Percentiles rank a stretch among this genome's conserved stretches.
phyloP scores from a whole-genome alignment of 1,140 invertebrate genomes.

The Saccostrea echinata region DNA sequence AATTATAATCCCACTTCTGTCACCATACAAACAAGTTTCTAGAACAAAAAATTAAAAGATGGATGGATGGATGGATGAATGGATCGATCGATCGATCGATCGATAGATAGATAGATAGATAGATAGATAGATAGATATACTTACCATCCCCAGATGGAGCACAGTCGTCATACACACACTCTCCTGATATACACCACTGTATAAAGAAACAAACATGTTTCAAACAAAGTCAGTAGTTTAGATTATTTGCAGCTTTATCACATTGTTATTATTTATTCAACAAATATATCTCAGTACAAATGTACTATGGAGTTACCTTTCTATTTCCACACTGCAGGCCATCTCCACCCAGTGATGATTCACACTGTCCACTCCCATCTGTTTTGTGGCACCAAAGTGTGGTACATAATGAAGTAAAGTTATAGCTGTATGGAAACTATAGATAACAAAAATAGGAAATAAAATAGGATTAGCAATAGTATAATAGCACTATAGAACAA shows the following conservation, averaged over 20 bases:
- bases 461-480: too few relatives aligned
- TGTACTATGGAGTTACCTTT: conserved; percentile 59
- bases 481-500: too few relatives aligned
- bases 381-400: conserved; percentile 67
- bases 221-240: too few relatives aligned
- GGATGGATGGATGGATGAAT: too few relatives aligned
- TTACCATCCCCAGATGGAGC: conserved; percentile 51
- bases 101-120: background rate
- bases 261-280: too few relatives aligned
- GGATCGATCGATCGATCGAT: background rate
- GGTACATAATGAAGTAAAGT: conserved; percentile 63
- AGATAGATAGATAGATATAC: background rate
- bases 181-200: conserved; percentile 62
- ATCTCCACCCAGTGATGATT: conserved; percentile 58
- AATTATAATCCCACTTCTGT: background rate
- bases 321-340: conserved; percentile 69
- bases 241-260: too few relatives aligned
- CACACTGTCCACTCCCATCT: conserved; percentile 54
- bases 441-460: conserved; percentile 3
- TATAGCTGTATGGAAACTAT: conserved; percentile 61
- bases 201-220: background rate
- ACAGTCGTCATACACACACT: conserved; percentile 45
- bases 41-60: background rate
- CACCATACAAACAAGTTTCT: conserved; percentile 20
- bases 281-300: too few relatives aligned